These are phyloP conservation scores for Diceros bicornis DNA, from an alignment of 2,797 vertebrate genomes.

Conservation along the genomic window DNA sequence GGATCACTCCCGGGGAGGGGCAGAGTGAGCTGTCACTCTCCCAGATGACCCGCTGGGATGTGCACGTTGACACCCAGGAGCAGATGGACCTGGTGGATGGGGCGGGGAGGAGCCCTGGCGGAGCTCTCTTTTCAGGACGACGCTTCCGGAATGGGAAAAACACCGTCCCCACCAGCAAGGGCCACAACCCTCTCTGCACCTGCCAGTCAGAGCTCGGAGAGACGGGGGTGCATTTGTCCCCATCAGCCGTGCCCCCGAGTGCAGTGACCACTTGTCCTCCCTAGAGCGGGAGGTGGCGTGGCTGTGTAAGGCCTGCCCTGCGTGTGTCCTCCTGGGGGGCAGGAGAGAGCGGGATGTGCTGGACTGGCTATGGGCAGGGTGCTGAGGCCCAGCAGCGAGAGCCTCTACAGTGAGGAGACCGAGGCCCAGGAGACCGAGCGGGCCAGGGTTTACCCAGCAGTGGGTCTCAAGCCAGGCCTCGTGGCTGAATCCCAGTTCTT, in stretches of 20 bases:
- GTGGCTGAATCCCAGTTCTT: too few species aligned
- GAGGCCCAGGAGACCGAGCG: too few species aligned
- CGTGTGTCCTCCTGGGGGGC: not conserved
- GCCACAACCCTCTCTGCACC: not conserved
- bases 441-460: not conserved
- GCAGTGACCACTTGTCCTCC: not conserved
- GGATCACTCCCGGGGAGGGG: not conserved
- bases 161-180: not conserved
- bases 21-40: not conserved
- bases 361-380: not conserved
- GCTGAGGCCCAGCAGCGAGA: not conserved
- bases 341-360: not conserved
- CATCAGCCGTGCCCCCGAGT: not conserved
- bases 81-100: not conserved
- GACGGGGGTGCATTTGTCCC: not conserved
- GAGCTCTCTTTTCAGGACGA: too few species aligned
- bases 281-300: not conserved
- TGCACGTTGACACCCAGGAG: too few species aligned
- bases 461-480: not conserved
- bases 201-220: not conserved
- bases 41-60: not conserved
- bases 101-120: not conserved
- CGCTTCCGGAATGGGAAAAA: too few species aligned
- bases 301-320: not conserved
- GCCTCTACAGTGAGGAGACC: rapidly evolving